These are phyloP conservation scores for Sinocyclocheilus maitianheensis DNA, from an alignment of 2,113 vertebrate species.

Conservation along the genomic window DNA sequence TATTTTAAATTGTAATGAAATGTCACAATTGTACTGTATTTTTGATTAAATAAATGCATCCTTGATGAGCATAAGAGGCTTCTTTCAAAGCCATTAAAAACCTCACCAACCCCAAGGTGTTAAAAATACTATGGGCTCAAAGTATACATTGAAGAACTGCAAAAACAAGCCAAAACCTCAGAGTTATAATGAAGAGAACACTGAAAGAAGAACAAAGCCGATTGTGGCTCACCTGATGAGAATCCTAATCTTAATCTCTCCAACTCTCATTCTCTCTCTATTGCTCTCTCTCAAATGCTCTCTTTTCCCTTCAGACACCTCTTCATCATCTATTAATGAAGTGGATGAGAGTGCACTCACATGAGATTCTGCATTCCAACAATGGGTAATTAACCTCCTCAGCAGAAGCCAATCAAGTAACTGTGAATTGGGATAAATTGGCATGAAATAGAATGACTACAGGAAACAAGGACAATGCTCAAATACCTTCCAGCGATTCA, in stretches of 20 bases:
- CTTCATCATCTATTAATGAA: constrained; percentile 59
- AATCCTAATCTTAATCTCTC: constrained; percentile 22
- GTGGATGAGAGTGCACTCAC: constrained; percentile 66
- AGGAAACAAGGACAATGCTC: constrained; percentile 28
- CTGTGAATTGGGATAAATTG: constrained; percentile 55
- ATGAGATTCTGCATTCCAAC: constrained; percentile 45
- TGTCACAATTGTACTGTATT: not conserved
- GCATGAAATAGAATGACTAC: constrained; percentile 39
- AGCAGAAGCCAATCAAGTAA: constrained; percentile 42
- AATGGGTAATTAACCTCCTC: constrained; percentile 52
- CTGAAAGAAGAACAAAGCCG: not conserved
- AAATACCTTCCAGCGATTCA: not conserved
- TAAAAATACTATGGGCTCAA: not conserved
- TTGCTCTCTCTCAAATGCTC: not conserved
- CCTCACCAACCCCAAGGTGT: too few relatives aligned
- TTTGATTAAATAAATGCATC: not conserved
- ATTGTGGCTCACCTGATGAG: constrained; percentile 26
- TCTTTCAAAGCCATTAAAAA: not conserved
- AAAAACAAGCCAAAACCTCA: not conserved
- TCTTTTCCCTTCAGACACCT: constrained; percentile 24
- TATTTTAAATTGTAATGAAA: too few relatives aligned
- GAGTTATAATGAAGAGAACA: not conserved
- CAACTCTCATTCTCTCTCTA: not conserved
- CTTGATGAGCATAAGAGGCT: not conserved
- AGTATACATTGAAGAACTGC: not conserved